These are phyloP conservation scores for Saccostrea echinata DNA, from an alignment of 1,140 invertebrate species.

Conservation along the genomic window DNA sequence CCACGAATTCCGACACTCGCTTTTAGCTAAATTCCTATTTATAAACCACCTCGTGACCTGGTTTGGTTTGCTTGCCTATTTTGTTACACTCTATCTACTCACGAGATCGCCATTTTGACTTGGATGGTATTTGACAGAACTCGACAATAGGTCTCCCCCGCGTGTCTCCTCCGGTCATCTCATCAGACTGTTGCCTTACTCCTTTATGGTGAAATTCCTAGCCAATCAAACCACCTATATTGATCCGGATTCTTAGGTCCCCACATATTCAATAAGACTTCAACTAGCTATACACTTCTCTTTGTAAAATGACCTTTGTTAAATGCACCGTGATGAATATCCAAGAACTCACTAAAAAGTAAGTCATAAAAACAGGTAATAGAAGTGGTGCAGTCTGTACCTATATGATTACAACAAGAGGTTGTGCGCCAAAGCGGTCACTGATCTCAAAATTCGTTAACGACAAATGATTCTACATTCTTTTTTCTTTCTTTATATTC, in stretches of 20 bases:
- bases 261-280: neutral
- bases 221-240: neutral
- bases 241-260: neutral
- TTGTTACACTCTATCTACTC: neutral
- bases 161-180: neutral
- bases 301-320: neutral
- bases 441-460: too few species aligned
- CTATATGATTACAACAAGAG: too few species aligned
- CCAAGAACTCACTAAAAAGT: too few species aligned
- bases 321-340: too few species aligned
- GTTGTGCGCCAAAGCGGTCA: too few species aligned
- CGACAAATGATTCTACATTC: too few species aligned
- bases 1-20: too few species aligned
- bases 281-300: neutral
- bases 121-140: neutral
- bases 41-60: neutral
- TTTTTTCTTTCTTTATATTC: too few species aligned
- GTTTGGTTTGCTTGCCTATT: neutral
- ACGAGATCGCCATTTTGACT: neutral
- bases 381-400: too few species aligned
- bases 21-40: neutral
- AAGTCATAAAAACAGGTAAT: too few species aligned
- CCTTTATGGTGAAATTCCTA: neutral
- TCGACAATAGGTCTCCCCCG: neutral
- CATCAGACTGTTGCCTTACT: neutral